Percentiles rank a stretch among this genome's conserved stretches.
Conservation (phyloP, 2,113 vertebrate species). For the Vicugna pacos region DNA sequence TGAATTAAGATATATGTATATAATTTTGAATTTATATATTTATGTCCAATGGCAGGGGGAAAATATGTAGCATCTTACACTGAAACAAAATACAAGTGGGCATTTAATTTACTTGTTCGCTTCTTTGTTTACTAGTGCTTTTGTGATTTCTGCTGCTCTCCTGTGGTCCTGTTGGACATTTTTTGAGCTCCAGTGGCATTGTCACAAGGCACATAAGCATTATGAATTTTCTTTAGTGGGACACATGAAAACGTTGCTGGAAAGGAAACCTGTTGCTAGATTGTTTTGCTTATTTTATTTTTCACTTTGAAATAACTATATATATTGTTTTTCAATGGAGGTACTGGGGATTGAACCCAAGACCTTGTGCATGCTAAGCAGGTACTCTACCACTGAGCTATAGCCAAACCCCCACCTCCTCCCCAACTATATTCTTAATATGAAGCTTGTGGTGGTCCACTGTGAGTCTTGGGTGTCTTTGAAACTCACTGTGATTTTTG, state of each 20-base stretch:
- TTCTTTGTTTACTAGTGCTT: background rate
- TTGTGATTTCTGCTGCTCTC: background rate
- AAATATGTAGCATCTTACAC: background rate
- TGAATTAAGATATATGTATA: background rate
- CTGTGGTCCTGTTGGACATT: background rate
- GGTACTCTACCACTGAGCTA: too few relatives aligned
- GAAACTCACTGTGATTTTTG: background rate
- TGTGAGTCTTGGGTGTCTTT: background rate
- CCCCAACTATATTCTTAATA: slow-evolving; percentile 25
- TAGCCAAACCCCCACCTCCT: too few relatives aligned
- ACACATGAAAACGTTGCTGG: background rate
- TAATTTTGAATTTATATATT: background rate
- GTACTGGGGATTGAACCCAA: too few relatives aligned
- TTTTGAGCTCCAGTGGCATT: background rate
- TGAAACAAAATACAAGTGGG: background rate
- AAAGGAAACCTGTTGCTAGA: slow-evolving; percentile 51
- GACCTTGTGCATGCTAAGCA: too few relatives aligned
- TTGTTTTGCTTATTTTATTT: slow-evolving; percentile 22
- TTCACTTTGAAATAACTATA: slow-evolving; percentile 52
- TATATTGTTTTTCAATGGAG: background rate
- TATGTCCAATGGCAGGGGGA: background rate
- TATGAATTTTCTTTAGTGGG: slow-evolving; percentile 39
- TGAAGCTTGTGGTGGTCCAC: background rate
- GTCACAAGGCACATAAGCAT: background rate
- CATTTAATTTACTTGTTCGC: background rate